Base-by-base conservation (phyloP, 2,113 vertebrate species). In the Apteryx owenii region DNA sequence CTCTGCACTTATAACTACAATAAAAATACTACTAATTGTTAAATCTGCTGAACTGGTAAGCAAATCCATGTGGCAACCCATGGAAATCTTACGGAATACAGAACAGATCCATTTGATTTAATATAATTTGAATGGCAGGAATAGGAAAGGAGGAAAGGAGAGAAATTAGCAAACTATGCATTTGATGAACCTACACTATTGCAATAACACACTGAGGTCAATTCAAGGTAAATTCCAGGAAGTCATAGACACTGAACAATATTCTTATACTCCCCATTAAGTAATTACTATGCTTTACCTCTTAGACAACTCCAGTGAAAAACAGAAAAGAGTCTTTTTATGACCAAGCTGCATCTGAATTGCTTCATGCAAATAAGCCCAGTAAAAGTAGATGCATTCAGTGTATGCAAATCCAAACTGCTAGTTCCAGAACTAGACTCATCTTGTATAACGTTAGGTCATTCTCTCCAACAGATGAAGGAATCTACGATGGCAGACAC, bases 381-480 rank as follows among this genome's bases (percentile, higher is more conserved):
- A 6, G 40, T 66, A 79, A 81, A 80, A 88, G 81, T 20, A 86
- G 48, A 61, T 80, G 80, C 86, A 60, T 70, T 81, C 78, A n/a
- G 40, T 33, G 60, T 69, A 95, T 71, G 54, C 68, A 91, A 93
- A 96, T 86, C 77, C 86, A 79, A 79, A 69, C 65, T 75, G 72
- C 87, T 73, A 46, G 42, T 89, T 85, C 70, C 83, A 91, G 78
- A 86, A 75, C 33, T 87, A 80, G 75, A 81, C 86, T 97, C 75
- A 95, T 93, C 88, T 78, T 80, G 68, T 92, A 28, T n/a, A 54
- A 96, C 97, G 95, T 92, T 61, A 84, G 84, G 90, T 90, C 76
- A 42, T 79, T 91, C 25, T 71, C 46, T 88, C 86, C 80, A 82
- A 19, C 0, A 88, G 65, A 88, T 89, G 81, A 73, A 91, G 80